Evolutionary conservation across 2,888 invertebrate genomes (phyloP), one percentile per base, ranked within the genome.

Genomic region (Escarpia spicata): DNA sequence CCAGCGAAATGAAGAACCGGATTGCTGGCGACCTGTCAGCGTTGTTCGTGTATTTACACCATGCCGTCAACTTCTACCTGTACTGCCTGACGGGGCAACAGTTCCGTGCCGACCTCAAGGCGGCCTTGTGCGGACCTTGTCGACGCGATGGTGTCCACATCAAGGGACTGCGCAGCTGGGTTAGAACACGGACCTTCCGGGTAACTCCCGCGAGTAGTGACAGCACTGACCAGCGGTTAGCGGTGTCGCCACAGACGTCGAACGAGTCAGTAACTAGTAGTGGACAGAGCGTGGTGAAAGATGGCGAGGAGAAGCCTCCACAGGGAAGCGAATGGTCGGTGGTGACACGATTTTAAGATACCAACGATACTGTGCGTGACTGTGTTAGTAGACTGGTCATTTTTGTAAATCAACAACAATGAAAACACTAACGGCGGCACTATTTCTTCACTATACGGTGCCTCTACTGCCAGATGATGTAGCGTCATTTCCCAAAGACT

Each of bases 51-150:
- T 94, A 94, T 91, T 91, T 94, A 90, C 94, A 94, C 92, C 94
- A 94, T 44, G 93, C 93, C 93, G 92, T 93, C 44, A 94, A 94
- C 94, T 94, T 94, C 92, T 93, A 94, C 92, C 93, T 94, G 52
- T 94, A 94, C 91, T 94, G 94, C 90, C 37, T 94, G 26, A 94
- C 93, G 8, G 94, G 94, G n/a, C 92, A 93, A 91, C 90, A 93
- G 26, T 94, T 94, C 92, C 94, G 94, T 12, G 43, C 92, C 43
- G 92, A 93, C 6, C 92, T 94, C 43, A 75, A 75, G 75, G 75
- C 75, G 75, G n/a, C 26, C 75, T 75, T 75, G 75, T 75, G 75
- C 26, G 75, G 26, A 26, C 75, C 26, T 6, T 75, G 75, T 75
- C 19, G 6, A 19, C 75, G 75, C 26, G 75, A 6, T 26, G 26